Evolutionary conservation across 2,113 vertebrate genomes (phyloP), one percentile per base, ranked within the genome.

Genomic region (Phalacrocorax brasilianus): DNA sequence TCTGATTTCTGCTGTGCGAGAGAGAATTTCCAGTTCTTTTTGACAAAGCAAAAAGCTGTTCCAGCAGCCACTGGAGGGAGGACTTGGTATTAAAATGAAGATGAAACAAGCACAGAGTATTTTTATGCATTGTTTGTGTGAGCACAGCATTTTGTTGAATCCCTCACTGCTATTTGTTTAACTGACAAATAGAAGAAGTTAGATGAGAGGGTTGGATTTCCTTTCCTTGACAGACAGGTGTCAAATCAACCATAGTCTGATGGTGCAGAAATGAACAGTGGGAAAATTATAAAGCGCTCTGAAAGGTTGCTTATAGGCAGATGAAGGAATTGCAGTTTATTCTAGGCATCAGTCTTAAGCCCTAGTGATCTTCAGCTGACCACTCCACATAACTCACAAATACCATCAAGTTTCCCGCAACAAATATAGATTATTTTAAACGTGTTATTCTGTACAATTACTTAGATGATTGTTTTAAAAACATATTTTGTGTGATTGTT

Each of bases 61-160:
- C 75, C 30, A 97, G 92, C 94, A 98, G 89, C 96, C 96, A 97
- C 94, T 97, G 97, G 96, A 98, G 95, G 87, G 96, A 97, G 75
- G 95, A 93, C 91, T 95, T 97, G 88, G 67, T 94, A 89, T 83
- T 93, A 91, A 45, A 97, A 97, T 93, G 91, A 96, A 70, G 80
- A 95, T 83, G 83, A 95, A 97, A 90, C 18, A 95, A 96, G 86
- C 73, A 93, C 71, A 83, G 63, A 65, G 88, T 65, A 74, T 65
- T 81, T 92, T 92, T 44, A 90, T 63, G 65, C 59, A 40, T 26
- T 93, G 89, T 88, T 96, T 97, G 76, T 85, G 59, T 87, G 91
- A 97, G 92, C 66, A 82, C 20, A 93, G 89, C 45, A 94, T 91
- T 95, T 94, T 92, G 74, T 82, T 71, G 61, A 98, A 96, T 63